Base-by-base conservation (phyloP, 2,113 vertebrate genomes). In the Heliornis fulica region DNA sequence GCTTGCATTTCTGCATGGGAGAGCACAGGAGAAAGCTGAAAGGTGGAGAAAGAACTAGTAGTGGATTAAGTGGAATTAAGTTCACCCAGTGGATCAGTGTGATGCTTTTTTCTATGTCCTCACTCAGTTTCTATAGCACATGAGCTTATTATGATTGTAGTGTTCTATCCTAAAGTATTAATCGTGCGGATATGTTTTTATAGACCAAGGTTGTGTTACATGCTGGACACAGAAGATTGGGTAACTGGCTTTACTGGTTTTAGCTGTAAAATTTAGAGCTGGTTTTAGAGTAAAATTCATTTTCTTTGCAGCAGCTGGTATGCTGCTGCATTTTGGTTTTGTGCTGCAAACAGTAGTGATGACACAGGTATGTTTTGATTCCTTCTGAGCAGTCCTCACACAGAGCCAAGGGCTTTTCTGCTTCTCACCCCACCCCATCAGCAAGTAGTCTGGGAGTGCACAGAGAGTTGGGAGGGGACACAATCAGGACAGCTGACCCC, bases 381-480 rank as follows among this genome's bases (percentile, higher is more conserved):
- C 7, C 6, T 56, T 15, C 20, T 26, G 63, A 69, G 76, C 32
- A 56, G 68, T 0, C 3, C 22, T 93, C 32, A 26, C 11, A 53
- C 25, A 56, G 18, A 4, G 22, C 4, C 51, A n/a, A 46, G 71
- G 14, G 15, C 4, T 71, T 57, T 50, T 15, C 50, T 87, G n/a
- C 4, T 69, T 9, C 22, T 79, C 43, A n/a, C 2, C 0, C 11
- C 8, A 28, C 1, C 20, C n/a, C 41, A 59, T 21, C 46, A 88
- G 28, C n/a, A n/a, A n/a, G n/a, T n/a, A n/a, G n/a, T 9, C 6
- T 48, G 28, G 45, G 7, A 5, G 0, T 48, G 11, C 36, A 48
- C 23, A 48, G 31, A 45, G 9, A 65, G 2, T 0, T 74, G 40
- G 40, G 50, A 85, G 40, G 54, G 13, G 23, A 13, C 31, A 25